Evolutionary conservation across 2,797 vertebrate species (phyloP), one percentile per base, ranked within the genome.

Genomic region (Danio albolineatus): DNA sequence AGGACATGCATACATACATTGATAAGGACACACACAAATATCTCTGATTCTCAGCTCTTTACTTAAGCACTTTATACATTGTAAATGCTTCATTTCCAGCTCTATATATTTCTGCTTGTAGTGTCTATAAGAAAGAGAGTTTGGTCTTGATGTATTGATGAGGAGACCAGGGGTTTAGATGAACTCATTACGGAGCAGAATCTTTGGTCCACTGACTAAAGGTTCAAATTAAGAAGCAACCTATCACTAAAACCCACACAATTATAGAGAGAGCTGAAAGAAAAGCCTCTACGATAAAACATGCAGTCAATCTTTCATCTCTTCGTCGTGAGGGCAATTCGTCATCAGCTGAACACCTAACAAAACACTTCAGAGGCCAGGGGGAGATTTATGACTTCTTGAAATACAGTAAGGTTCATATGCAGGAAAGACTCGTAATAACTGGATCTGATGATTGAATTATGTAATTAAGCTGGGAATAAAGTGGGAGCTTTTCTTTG

Each of bases 311-410:
- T 28, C 65, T 10, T 62, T 66, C 59, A 79, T 46, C 48, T 69
- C 39, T 57, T 82, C 17, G 69, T 16, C 64, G 51, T 62, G 53
- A 82, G 13, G 51, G 79, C 16, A 17, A 36, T 13, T 49, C 13
- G 6, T 71, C 65, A 79, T 73, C 17, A 49, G 38, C 9, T 38
- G 16, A 2, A 5, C 19, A 10, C 9, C 10, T 9, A 7, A 13
- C 54, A 74, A 39, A 81, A 81, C 53, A 73, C 44, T 49, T 54
- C 14, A 46, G 38, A 76, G 67, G 61, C 6, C 4, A 44, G 28
- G 44, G 48, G 28, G 38, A 17, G 73, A 84, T 84, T 82, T 82
- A 79, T 61, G 21, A 12, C 10, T 28, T 48, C 53, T 28, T 73
- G 41, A 56, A 60, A 28, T 28, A 28, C 28, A 28, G 28, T 38